Base-by-base conservation (phyloP, 2,113 vertebrate species). In the Rhinopomastus cyanomelas region DNA sequence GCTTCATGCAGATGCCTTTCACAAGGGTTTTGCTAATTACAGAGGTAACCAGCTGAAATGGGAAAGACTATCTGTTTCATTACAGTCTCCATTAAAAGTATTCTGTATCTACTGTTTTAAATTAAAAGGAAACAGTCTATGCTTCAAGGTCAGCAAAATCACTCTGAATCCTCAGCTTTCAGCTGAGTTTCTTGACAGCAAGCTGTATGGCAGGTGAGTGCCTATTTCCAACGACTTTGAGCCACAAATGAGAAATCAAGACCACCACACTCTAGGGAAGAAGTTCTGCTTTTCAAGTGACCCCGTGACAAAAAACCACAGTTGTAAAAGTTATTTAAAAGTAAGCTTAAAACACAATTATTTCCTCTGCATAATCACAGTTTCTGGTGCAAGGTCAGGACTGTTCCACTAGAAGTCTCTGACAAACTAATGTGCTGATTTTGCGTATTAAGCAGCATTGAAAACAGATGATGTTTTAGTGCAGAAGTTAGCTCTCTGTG, bases 381-480 rank as follows among this genome's bases (percentile, higher is more conserved):
- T 59, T 73, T 87, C 51, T 79, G 29, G 55, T 53, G 23, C 51
- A 87, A 85, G 26, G 87, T 88, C 71, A 85, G 32, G 34, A 66
- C 25, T 42, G 2, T 64, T 87, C 37, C n/a, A 30, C 51, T 48
- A 69, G 60, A 89, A 85, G 89, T 29, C 74, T 36, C 20, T 46
- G 72, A 56, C 81, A 90, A 87, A 68, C 0, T 37, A 69, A 77
- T 61, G 12, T 48, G 72, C 56, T 83, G 68, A 81, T 71, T 80
- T 87, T 91, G 65, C 64, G 30, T 85, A 67, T 42, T 25, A 85
- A 76, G 22, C 48, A 85, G 48, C 60, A 85, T 85, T 64, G 74
- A 69, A 92, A 95, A 16, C 64, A 87, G 46, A n/a, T 85, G 72
- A 77, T 81, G 32, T 49, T 95, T 85, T 44, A 85, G n/a, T 12